Base-by-base conservation (phyloP, 35 echinoderm and acorn worm genomes). In the Heliocidaris erythrogramma region DNA sequence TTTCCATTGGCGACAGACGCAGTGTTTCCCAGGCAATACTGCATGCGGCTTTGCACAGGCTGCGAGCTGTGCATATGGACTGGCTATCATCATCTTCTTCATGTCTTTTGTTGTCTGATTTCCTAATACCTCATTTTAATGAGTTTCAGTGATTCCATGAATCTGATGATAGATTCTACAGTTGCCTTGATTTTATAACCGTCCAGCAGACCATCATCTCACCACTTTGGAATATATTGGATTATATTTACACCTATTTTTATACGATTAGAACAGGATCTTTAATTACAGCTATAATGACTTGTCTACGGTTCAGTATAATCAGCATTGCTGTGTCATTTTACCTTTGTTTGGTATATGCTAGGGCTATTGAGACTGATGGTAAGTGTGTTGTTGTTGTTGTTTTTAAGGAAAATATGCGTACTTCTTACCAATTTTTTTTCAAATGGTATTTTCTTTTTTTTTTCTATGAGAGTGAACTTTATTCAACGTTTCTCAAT, bases 1-100 rank as follows among this genome's bases (percentile, higher is more conserved):
- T 27, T 78, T 78, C 65, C 65, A 78, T n/a, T 21, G 65, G 65
- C 65, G 65, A 78, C 65, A 78, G 65, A 78, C 65, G 65, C 65
- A 78, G 65, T 78, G 65, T 78, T 78, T 78, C 65, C 65, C 65
- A 78, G 65, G 65, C 65, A 78, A 78, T 78, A 56, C 52, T 56
- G 52, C 9, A 56, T 56, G 52, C 52, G 10, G 65, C 17, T 78
- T 24, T 78, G 65, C 5, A 24, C 2, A 78, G 27, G 65, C 65
- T n/a, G 65, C 65, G 7, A 1, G 18, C 18, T 18, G 12, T 11
- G 59, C 59, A 5, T 78, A n/a, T 78, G 18, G 27, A 78, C 27
- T 24, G 7, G 18, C 65, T 27, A 78, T 78, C 65, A 78, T 78
- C 65, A 27, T 24, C 65, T 17, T 78, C 65, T 78, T 27, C 14